Evolutionary conservation across 2,888 invertebrate genomes (phyloP).

Genomic region (Tanypteryx hageni): DNA sequence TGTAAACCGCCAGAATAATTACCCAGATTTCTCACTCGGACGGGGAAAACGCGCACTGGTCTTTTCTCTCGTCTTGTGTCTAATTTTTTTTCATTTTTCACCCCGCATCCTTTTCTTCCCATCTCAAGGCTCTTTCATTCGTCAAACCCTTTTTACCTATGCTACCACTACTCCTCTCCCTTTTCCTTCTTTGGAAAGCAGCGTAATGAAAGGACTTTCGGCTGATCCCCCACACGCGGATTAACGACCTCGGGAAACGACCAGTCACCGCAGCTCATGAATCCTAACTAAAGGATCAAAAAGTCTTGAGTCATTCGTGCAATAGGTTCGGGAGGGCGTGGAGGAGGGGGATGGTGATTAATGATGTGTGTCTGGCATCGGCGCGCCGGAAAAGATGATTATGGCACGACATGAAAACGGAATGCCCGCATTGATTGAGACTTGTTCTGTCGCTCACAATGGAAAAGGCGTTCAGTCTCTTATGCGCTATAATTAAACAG

Average conservation of each 20-base stretch:
- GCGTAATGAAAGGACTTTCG: conserved; percentile 49
- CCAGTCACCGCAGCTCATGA: conserved; percentile 61
- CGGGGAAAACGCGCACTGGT: not conserved
- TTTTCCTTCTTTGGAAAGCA: conserved; percentile 3
- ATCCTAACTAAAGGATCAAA: conserved; percentile 46
- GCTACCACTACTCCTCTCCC: not conserved
- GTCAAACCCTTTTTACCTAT: not conserved
- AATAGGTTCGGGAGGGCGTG: not conserved
- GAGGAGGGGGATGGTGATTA: not conserved
- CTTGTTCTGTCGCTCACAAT: conserved; percentile 35
- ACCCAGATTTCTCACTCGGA: not conserved
- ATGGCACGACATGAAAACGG: conserved; percentile 33
- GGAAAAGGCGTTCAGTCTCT: not conserved
- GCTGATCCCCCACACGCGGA: conserved; percentile 33
- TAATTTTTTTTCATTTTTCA: not conserved
- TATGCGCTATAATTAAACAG: not conserved
- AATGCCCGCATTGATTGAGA: conserved; percentile 52
- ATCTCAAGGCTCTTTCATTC: not conserved
- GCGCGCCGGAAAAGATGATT: conserved; percentile 31
- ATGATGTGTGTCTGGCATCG: conserved; percentile 9
- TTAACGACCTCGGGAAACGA: conserved; percentile 58
- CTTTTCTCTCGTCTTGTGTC: not conserved
- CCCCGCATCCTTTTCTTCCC: not conserved
- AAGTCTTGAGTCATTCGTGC: conserved; percentile 44
- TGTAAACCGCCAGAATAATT: not conserved